Conservation (phyloP, 2,888 invertebrate species). For the Napeogenes sylphis region DNA sequence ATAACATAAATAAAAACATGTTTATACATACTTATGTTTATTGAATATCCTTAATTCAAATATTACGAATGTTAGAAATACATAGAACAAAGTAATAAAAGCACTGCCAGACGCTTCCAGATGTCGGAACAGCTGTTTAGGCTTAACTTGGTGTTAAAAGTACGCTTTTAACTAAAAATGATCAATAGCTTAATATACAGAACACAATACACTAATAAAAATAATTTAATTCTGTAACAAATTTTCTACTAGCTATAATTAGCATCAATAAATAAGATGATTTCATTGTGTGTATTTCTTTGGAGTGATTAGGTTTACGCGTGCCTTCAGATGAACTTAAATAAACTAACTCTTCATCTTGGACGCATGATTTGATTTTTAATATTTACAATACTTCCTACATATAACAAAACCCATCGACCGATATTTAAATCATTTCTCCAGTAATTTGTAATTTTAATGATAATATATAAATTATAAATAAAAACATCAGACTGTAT, state of each 20-base stretch:
- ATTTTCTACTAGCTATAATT: conserved; percentile 61
- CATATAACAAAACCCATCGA: conserved; percentile 32
- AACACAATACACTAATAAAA: conserved; percentile 64
- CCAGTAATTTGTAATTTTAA: too few species aligned
- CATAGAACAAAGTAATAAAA: conserved; percentile 54
- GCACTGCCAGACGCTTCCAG: conserved; percentile 41
- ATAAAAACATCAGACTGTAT: not conserved
- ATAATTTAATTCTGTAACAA: conserved; percentile 71
- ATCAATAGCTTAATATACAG: conserved; percentile 70
- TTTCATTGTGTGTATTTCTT: conserved; percentile 66
- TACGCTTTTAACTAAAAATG: conserved; percentile 50
- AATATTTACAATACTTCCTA: conserved; percentile 20
- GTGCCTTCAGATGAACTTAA: conserved; percentile 16
- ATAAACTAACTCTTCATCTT: conserved; percentile 8
- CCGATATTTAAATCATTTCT: conserved; percentile 28
- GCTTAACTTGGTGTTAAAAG: conserved; percentile 58
- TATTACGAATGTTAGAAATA: conserved; percentile 49
- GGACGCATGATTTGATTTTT: conserved; percentile 24
- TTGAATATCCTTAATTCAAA: conserved; percentile 68
- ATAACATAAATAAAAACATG: conserved; percentile 31
- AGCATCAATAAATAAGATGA: conserved; percentile 73
- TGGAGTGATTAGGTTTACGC: conserved; percentile 38
- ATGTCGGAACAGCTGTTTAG: conserved; percentile 54
- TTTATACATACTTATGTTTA: conserved; percentile 59
- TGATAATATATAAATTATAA: not conserved